Percentiles rank a stretch among this genome's conserved stretches.
Conservation (phyloP, 92 coral and sea anemone genomes). For the Actinostola sp. region DNA sequence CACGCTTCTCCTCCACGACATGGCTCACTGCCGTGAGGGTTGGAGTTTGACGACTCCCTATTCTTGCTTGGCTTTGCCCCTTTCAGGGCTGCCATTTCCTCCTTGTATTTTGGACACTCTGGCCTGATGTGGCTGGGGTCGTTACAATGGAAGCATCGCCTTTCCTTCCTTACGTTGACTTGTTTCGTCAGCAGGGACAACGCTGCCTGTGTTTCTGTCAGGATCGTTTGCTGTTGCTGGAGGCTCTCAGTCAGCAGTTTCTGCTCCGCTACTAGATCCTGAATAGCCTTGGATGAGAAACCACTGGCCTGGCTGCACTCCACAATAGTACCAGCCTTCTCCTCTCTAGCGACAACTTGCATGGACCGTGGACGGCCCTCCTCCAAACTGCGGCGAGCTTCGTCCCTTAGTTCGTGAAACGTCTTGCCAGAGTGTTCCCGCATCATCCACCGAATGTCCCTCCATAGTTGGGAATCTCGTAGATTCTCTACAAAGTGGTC, state of each 20-base stretch:
- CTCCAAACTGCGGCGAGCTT: no score
- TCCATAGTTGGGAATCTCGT: no score
- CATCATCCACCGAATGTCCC: no score
- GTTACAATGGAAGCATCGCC: neutral
- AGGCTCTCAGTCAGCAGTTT: constrained; percentile 9
- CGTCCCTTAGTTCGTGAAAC: no score
- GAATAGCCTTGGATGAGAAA: no score
- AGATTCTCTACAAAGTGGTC: no score
- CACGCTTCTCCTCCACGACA: constrained; percentile 27
- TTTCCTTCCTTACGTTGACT: neutral
- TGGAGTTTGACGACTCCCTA: constrained; percentile 31
- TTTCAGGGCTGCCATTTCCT: neutral
- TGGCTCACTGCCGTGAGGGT: constrained; percentile 43
- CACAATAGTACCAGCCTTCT: no score
- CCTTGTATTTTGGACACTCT: constrained; percentile 14
- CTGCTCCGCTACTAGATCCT: neutral
- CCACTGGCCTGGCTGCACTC: no score
- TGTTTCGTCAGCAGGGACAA: constrained; percentile 1
- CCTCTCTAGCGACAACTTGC: no score
- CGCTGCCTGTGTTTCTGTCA: neutral
- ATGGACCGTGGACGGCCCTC: no score
- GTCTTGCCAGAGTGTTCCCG: no score
- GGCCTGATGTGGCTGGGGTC: constrained; percentile 1
- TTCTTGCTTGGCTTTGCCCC: no score
- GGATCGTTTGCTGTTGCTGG: neutral